Evolutionary conservation across 2,888 invertebrate genomes (phyloP).

Genomic region (Harmothoe impar): DNA sequence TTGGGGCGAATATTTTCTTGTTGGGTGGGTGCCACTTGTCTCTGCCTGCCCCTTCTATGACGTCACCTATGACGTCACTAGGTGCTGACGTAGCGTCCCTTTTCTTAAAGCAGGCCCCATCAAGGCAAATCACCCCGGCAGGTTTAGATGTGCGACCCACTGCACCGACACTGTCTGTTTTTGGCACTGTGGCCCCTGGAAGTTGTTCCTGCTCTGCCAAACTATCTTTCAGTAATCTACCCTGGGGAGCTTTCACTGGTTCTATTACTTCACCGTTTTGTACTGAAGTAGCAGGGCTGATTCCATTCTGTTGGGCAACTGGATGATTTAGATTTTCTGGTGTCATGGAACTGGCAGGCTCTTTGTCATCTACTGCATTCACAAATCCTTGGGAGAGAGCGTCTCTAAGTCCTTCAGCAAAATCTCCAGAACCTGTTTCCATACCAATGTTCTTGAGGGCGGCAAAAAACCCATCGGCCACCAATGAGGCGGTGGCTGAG

Average conservation of each 20-base stretch:
- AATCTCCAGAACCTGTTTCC: neutral
- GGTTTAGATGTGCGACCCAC: neutral
- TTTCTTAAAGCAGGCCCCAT: constrained; percentile 54
- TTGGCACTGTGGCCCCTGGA: too few relatives aligned
- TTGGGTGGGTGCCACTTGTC: constrained; percentile 89
- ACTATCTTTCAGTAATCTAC: neutral
- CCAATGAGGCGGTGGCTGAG: constrained; percentile 17
- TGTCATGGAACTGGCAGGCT: neutral
- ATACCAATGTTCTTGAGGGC: constrained; percentile 37
- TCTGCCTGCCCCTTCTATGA: neutral
- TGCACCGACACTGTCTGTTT: too few relatives aligned
- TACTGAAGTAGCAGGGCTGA: neutral
- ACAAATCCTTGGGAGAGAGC: neutral
- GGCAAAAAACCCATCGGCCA: constrained; percentile 43
- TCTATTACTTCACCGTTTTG: neutral
- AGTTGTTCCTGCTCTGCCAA: too few relatives aligned
- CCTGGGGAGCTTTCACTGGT: neutral
- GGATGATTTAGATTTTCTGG: neutral
- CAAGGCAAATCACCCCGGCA: neutral
- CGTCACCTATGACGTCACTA: neutral
- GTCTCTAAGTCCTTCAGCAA: neutral
- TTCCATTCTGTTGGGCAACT: constrained; percentile 1
- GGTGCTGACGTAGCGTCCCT: neutral
- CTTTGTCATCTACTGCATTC: neutral
- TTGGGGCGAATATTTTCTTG: constrained; percentile 91